Base-by-base conservation (phyloP, 2,113 vertebrate species). In the Anoura caudifer region DNA sequence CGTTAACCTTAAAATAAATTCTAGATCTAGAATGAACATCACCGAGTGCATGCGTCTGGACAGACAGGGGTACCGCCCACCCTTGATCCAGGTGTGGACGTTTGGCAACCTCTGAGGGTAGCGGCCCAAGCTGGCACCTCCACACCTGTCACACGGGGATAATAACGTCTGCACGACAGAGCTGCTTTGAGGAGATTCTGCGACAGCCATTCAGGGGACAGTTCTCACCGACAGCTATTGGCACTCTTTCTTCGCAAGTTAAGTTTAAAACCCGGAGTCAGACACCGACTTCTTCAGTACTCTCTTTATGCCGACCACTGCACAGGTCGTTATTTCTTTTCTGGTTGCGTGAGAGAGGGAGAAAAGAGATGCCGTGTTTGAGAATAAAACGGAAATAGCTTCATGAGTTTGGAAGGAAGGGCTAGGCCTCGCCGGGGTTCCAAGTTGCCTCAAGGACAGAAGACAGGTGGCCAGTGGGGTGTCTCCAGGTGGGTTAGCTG, bases 61-160 rank as follows among this genome's bases (percentile, higher is more conserved):
- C n/a, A n/a, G 3, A 0, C 1, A 1, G 56, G 13, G 9, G 1
- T 19, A 33, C 13, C 7, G 10, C 16, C 50, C 1, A 2, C 36
- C 41, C 16, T 43, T 31, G 38, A 17, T 33, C 8, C 4, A 15
- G 8, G 43, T 4, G 28, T 19, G 41, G 33, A 56, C 54, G 2
- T 13, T 50, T 15, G 20, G 6, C 43, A 43, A 43, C 9, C 90
- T 2, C 3, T 0, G 33, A 70, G 50, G 33, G 14, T 26, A 4
- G 20, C 16, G 7, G 41, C 33, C 38, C 24, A 19, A 28, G 33
- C 28, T 59, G 41, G 33, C 24, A 5, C 41, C 26, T 31, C 31
- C 16, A 61, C 9, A 11, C 47, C 12, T n/a, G 7, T 65, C 54
- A 54, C 59, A 15, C 19, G 22, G 31, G 43, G 3, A 52, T 19